Percentiles rank a stretch among this genome's conserved stretches.
phyloP scores from a whole-genome alignment of 2,888 invertebrate genomes.

The Sphaerophoria rueppellii region DNA sequence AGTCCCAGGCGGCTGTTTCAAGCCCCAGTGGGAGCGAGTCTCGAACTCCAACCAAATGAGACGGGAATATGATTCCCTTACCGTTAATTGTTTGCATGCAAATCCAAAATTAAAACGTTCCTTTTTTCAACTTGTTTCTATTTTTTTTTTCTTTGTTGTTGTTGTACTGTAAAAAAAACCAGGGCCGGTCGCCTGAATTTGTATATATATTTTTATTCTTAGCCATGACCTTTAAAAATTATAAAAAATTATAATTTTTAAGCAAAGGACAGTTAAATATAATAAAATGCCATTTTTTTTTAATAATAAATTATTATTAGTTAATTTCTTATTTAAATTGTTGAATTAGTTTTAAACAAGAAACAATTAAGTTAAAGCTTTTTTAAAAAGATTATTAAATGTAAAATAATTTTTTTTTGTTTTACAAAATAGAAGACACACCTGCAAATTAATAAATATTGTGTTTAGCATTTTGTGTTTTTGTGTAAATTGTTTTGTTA shows the following conservation, averaged over 20 bases:
- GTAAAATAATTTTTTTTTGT: background rate
- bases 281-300: slow-evolving; percentile 54
- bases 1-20: slow-evolving; percentile 8
- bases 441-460: background rate
- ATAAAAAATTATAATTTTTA: slow-evolving; percentile 10
- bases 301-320: slow-evolving; percentile 20
- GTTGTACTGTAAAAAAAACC: slow-evolving; percentile 26
- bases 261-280: slow-evolving; percentile 14
- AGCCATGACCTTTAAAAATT: slow-evolving; percentile 7
- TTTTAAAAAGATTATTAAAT: slow-evolving; percentile 16
- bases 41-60: slow-evolving; percentile 51
- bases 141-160: slow-evolving; percentile 12
- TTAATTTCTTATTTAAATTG: slow-evolving; percentile 55
- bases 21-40: slow-evolving; percentile 35
- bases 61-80: slow-evolving; percentile 48
- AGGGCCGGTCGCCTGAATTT: slow-evolving; percentile 31
- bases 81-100: background rate
- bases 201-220: slow-evolving; percentile 46
- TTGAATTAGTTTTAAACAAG: slow-evolving; percentile 45
- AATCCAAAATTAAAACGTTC: slow-evolving; percentile 63
- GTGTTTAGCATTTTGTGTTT: slow-evolving; percentile 17
- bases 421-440: no score
- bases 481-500: slow-evolving; percentile 42
- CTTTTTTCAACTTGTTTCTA: slow-evolving; percentile 16
- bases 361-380: slow-evolving; percentile 57